Evolutionary conservation across 2,113 vertebrate species (phyloP).

Genomic region (Rhinoderma darwinii): DNA sequence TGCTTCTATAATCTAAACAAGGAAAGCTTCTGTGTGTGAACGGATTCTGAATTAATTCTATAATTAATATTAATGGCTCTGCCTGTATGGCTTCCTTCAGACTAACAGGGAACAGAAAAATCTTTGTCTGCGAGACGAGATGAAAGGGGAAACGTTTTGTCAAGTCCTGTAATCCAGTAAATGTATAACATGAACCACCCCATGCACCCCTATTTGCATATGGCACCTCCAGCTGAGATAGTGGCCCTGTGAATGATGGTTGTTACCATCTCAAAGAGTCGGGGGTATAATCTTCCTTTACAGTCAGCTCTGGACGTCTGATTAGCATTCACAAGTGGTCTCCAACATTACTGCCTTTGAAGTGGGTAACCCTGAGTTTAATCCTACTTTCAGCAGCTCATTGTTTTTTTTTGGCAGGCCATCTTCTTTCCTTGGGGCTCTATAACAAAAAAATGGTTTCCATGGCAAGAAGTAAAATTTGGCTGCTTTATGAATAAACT

Average conservation of each 20-base stretch:
- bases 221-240: constrained; percentile 54
- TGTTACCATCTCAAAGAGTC: constrained; percentile 55
- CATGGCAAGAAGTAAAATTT: constrained; percentile 43
- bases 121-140: constrained; percentile 49
- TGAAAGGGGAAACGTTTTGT: constrained; percentile 60
- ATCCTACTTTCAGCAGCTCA: constrained; percentile 55
- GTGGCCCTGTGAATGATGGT: constrained; percentile 46
- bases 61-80: constrained; percentile 61
- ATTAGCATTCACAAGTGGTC: constrained; percentile 54
- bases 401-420: constrained; percentile 56
- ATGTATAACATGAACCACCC: constrained; percentile 57
- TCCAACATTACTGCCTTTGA: constrained; percentile 50
- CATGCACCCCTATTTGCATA: constrained; percentile 54
- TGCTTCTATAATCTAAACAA: constrained; percentile 44
- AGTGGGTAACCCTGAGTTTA: constrained; percentile 52
- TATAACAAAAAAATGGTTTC: constrained; percentile 32
- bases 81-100: constrained; percentile 53
- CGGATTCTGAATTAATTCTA: constrained; percentile 49
- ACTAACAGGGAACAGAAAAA: constrained; percentile 55
- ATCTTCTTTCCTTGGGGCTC: constrained; percentile 44
- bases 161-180: constrained; percentile 57
- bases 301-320: constrained; percentile 50
- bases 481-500: constrained; percentile 29
- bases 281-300: constrained; percentile 52
- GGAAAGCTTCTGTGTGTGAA: constrained; percentile 56